Evolutionary conservation across 1,140 invertebrate species (phyloP), one percentile per base, ranked within the genome.

Genomic region (Cyrtorhinus lividipennis): DNA sequence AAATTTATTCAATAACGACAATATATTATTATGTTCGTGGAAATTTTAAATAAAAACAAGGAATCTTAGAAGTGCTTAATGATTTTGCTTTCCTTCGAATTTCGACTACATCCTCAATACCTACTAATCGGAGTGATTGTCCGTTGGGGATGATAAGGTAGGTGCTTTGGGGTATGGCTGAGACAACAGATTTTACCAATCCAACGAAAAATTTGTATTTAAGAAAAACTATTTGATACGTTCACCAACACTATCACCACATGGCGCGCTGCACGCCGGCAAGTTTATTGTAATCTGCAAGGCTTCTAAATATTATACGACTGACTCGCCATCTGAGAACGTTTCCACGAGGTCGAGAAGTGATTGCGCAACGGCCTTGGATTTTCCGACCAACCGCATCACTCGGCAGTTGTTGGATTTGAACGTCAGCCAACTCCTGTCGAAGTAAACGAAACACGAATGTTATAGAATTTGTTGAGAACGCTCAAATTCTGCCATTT

Each of bases 201-300:
- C n/a, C n/a, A n/a, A n/a, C n/a, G n/a, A n/a, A n/a, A n/a, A n/a
- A n/a, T n/a, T n/a, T n/a, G n/a, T n/a, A n/a, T n/a, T n/a, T n/a
- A n/a, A n/a, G n/a, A n/a, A n/a, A n/a, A n/a, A n/a, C n/a, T n/a
- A n/a, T n/a, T n/a, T n/a, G n/a, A n/a, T n/a, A n/a, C n/a, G n/a
- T n/a, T n/a, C n/a, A n/a, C n/a, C n/a, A n/a, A n/a, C n/a, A 38
- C 30, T 38, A 38, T 59, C 76, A 85, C 92, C 92, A 96, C 75
- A 88, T 87, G 22, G 91, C 89, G 73, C 91, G 78, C 73, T 92
- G 90, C 1, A 93, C 80, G 46, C 92, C 92, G 48, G 86, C 80
- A 15, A 96, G 71, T 76, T 88, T 86, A 75, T 95, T 95, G 73
- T 95, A 88, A 78, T 97, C 93, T 1, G 87, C 88, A 59, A 94